Evolutionary conservation across 2,113 vertebrate genomes (phyloP), one percentile per base, ranked within the genome.

Genomic region (Budorcas taxicolor): DNA sequence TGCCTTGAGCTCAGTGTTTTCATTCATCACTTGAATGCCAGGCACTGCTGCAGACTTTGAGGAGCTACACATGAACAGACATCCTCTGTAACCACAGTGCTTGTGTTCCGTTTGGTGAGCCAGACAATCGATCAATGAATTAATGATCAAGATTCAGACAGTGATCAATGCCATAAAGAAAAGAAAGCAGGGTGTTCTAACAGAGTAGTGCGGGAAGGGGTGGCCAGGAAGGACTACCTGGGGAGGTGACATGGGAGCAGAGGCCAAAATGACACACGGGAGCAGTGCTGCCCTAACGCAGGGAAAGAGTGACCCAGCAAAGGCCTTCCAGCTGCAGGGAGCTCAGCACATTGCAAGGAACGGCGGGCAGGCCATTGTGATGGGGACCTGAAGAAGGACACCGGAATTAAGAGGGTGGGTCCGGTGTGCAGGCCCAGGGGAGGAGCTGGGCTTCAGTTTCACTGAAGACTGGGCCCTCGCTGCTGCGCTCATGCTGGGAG

Each of bases 211-310:
- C 45, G 36, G 43, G 55, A 40, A 53, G 12, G 2, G 9, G 29
- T 67, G 27, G 17, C 10, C 0, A 90, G 9, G 60, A 91, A 83
- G 94, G 50, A 36, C 25, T 33, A 5, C 60, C 13, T 27, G 31
- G 36, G 43, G 6, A 43, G 11, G 23, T 83, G 55, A 84, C 21
- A 13, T 0, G 12, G 25, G 31, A 50, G 33, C 19, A 76, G 40
- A 64, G 27, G 15, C 43, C 50, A 40, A 29, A 50, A n/a, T 33
- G 84, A 52, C 57, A 29, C 6, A 25, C 5, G 14, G 21, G 16
- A 84, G 17, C 55, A 27, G 45, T 8, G 33, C 71, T 58, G 25
- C 4, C 43, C 6, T 5, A 9, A 10, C 0, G n/a, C 25, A 1
- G 64, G 16, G 27, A 33, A 36, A 87, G n/a, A 31, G 16, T 13